phyloP scores from a whole-genome alignment of 2,888 invertebrate species.

The Hypolimnas misippus region DNA sequence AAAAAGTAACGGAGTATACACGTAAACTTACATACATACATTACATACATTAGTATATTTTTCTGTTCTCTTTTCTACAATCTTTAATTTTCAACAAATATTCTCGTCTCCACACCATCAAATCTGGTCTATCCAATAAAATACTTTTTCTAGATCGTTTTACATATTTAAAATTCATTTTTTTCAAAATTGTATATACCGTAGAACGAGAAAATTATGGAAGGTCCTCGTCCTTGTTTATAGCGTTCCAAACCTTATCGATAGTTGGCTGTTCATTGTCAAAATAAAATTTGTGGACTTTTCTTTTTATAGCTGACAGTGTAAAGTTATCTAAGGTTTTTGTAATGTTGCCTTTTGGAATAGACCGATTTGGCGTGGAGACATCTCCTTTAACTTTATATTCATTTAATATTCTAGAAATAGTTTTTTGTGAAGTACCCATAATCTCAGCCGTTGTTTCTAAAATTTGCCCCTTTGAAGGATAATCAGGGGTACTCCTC shows the following conservation, averaged over 20 bases:
- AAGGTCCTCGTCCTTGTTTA: background rate
- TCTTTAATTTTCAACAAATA: constrained; percentile 35
- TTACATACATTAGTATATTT: too few relatives aligned
- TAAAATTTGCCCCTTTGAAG: background rate
- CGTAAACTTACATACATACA: constrained; percentile 19
- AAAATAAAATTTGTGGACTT: background rate
- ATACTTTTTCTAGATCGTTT: constrained; percentile 15
- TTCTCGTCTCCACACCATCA: constrained; percentile 30
- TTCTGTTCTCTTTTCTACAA: background rate
- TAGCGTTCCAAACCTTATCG: background rate
- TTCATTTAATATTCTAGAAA: background rate
- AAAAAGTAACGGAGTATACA: too few relatives aligned
- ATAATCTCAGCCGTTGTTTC: background rate
- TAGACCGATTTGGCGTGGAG: background rate
- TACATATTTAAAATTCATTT: constrained; percentile 15
- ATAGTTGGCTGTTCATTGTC: background rate
- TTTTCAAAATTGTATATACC: constrained; percentile 11
- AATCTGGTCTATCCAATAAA: constrained; percentile 33
- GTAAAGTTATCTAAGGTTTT: background rate
- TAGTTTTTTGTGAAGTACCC: background rate
- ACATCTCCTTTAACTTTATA: background rate
- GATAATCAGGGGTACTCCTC: background rate
- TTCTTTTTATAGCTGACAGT: background rate
- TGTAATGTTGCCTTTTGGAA: background rate
- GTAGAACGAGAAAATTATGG: constrained; percentile 12